Evolutionary conservation across 2,113 vertebrate genomes (phyloP).

Genomic region (Heloderma charlesbogerti): DNA sequence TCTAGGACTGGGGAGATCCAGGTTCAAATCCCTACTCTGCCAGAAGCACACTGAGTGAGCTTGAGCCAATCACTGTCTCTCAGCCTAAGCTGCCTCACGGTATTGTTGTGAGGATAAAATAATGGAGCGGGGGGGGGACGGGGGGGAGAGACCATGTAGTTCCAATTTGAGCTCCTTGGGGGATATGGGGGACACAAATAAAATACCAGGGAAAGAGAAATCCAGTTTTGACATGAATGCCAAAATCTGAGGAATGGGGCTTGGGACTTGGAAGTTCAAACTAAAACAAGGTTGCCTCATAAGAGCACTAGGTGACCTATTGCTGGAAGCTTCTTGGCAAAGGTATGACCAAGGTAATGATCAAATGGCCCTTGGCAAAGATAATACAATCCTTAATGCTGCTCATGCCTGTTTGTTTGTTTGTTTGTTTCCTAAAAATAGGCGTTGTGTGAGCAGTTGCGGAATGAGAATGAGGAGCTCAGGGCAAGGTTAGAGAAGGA

Average conservation of each 20-base stretch:
- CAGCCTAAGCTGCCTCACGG: neutral
- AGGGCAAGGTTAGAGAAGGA: constrained; percentile 94
- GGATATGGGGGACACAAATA: neutral
- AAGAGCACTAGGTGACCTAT: neutral
- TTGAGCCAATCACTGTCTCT: neutral
- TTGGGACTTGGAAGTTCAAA: neutral
- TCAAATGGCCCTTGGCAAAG: neutral
- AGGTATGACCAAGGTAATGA: neutral
- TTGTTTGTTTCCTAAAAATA: constrained; percentile 54
- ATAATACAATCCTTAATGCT: neutral
- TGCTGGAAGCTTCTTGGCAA: neutral
- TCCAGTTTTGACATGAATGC: neutral
- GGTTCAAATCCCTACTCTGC: neutral
- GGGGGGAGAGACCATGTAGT: neutral
- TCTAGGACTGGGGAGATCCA: neutral
- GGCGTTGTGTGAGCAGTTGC: constrained; percentile 94
- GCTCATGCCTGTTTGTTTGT: neutral
- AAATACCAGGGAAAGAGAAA: neutral
- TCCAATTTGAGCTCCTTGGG: neutral
- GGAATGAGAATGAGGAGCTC: constrained; percentile 93
- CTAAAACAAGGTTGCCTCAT: fast-evolving
- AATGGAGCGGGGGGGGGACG: neutral
- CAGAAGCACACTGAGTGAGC: neutral
- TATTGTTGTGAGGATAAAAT: neutral
- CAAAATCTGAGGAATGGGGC: neutral